Percentiles rank a stretch among this genome's conserved stretches.
Conservation (phyloP, 2,797 vertebrate species). For the Sebastes glaucus region DNA sequence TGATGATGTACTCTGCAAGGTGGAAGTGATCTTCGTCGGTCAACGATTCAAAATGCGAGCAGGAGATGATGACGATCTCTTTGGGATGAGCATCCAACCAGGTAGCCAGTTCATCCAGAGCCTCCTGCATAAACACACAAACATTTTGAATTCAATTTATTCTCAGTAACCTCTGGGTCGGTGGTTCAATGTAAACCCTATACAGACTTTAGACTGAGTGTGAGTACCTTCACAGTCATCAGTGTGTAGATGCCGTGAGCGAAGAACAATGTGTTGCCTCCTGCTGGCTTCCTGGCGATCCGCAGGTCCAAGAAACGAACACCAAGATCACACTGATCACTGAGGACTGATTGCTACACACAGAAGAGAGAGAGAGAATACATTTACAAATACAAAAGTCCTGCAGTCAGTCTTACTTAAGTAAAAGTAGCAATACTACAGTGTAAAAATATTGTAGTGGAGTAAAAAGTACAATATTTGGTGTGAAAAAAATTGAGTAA, state of each 20-base stretch:
- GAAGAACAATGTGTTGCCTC: conserved; percentile 80
- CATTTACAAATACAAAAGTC: background rate
- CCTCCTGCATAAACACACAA: conserved; percentile 77
- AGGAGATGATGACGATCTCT: conserved; percentile 86
- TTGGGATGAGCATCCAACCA: conserved; percentile 87
- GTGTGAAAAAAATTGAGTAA: no score
- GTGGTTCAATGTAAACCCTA: no score
- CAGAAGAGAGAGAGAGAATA: background rate
- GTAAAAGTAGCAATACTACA: fast-evolving
- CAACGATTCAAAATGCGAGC: conserved; percentile 85
- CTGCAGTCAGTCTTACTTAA: no score
- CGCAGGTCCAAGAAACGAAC: conserved; percentile 89
- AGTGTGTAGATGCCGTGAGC: conserved; percentile 88
- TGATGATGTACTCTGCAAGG: conserved; percentile 79
- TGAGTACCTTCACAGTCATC: conserved; percentile 83
- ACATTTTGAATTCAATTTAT: background rate
- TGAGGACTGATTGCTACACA: conserved; percentile 49
- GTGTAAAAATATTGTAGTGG: no score
- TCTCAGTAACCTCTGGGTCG: background rate
- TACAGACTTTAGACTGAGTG: background rate
- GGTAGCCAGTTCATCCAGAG: conserved; percentile 79
- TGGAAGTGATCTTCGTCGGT: conserved; percentile 74
- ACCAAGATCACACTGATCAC: conserved; percentile 85
- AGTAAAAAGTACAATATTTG: no score
- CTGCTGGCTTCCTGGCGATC: conserved; percentile 80